Conservation (phyloP, 2,797 vertebrate species). For the Eurystomus glaucurus region DNA sequence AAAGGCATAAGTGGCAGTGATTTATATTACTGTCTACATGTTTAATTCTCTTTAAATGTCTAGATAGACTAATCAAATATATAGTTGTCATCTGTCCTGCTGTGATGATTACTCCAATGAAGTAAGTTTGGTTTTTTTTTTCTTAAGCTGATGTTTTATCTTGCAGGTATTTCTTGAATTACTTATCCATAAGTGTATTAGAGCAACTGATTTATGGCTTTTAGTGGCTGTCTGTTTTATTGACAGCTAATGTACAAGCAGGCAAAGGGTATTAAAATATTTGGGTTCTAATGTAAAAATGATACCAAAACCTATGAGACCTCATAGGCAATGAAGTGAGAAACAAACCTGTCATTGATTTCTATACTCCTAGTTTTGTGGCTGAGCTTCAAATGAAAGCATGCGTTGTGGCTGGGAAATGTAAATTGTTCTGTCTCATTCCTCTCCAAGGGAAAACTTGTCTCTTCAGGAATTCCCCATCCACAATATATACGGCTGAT, state of each 20-base stretch:
- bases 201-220: not conserved
- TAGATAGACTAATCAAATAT: not conserved
- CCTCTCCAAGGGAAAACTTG: constrained; percentile 27
- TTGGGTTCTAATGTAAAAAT: not conserved
- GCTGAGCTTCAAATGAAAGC: constrained; percentile 24
- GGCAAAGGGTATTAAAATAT: not conserved
- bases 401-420: not conserved
- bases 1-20: not conserved
- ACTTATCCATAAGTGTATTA: not conserved
- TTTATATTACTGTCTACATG: not conserved
- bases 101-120: not conserved
- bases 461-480: constrained; percentile 26
- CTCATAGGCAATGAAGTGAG: too few species aligned
- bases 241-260: not conserved
- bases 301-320: not conserved
- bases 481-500: constrained; percentile 54
- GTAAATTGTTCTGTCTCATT: constrained; percentile 29
- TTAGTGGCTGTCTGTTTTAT: not conserved
- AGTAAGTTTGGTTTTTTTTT: fast-evolving
- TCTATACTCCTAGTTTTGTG: constrained; percentile 9
- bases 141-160: not conserved
- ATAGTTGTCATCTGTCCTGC: not conserved
- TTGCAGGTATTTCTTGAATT: not conserved
- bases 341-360: not conserved
- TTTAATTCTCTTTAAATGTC: not conserved